Base-by-base conservation (phyloP, 2,113 vertebrate species). In the Scytalopus superciliaris region DNA sequence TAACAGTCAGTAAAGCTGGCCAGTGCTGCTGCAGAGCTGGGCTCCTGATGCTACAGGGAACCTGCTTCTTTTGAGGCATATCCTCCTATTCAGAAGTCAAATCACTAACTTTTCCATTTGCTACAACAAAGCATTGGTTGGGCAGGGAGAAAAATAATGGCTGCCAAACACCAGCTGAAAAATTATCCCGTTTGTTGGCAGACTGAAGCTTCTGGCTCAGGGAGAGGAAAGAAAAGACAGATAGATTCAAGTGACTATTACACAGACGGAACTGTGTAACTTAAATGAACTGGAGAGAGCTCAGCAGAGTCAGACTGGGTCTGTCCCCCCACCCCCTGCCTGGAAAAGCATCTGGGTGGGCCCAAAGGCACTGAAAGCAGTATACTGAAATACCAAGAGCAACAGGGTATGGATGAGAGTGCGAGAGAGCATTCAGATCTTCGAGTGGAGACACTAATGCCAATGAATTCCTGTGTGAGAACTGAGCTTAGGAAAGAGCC, bases 151-250 rank as follows among this genome's bases (percentile, higher is more conserved):
- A 97, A 96, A 96, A 96, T 50, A 1, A 80, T 33, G 77, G 66
- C 69, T 93, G 92, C 96, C 96, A 95, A 96, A 86, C 88, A 90
- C 96, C 86, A 94, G 83, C 86, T 96, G 95, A 96, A 97, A 96
- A 95, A 93, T 95, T 89, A 96, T 93, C 96, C 93, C 76, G 87
- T 93, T 96, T 92, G 77, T 92, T 94, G 90, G 96, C 96, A 96
- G 90, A 96, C 64, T 39, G 89, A 93, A 56, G 60, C 92, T 96
- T 84, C 89, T 95, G 96, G 95, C 95, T 84, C 89, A 66, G 45
- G 45, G 90, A 87, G 45, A 94, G 95, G 96, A 96, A 96, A 96
- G 93, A 96, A 94, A 96, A 96, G 90, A 94, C 80, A 93, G 89
- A 94, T 95, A 95, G 59, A 75, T 96, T 97, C 72, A 93, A 97